A percentile compares a stretch with the other conserved stretches of the same genome.
phyloP scores from a whole-genome alignment of 2,113 vertebrate species.

The Buteo buteo region DNA sequence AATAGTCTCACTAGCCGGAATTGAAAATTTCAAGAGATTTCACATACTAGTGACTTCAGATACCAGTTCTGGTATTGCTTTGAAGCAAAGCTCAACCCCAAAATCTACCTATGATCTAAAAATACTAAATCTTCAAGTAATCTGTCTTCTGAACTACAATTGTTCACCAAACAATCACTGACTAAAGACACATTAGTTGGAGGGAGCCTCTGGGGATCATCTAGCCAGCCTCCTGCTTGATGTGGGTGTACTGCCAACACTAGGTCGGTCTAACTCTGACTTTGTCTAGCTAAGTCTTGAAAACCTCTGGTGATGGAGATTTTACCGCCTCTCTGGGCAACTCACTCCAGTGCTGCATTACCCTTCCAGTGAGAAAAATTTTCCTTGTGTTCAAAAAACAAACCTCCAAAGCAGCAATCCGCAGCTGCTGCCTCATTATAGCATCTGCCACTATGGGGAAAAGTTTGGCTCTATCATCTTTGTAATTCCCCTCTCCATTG shows the following conservation, averaged over 20 bases:
- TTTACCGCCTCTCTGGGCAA: neutral
- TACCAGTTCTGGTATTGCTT: neutral
- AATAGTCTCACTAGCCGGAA: neutral
- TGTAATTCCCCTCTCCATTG: neutral
- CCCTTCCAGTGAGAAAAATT: neutral
- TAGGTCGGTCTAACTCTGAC: neutral
- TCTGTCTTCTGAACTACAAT: neutral
- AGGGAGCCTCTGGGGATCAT: neutral
- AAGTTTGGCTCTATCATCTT: neutral
- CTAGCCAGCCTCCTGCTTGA: neutral
- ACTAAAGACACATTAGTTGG: neutral
- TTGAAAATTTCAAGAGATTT: neutral
- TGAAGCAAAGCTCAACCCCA: neutral
- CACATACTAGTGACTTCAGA: neutral
- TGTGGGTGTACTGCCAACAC: neutral
- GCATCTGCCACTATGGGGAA: neutral
- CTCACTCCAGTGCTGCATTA: neutral
- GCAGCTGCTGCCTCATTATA: neutral
- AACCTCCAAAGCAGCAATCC: neutral
- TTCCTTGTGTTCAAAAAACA: neutral
- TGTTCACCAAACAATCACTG: neutral
- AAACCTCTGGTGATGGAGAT: neutral
- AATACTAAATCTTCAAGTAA: neutral
- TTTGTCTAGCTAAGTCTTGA: neutral
- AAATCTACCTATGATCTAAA: neutral